Conservation (phyloP, 2,797 vertebrate genomes). For the Lophius americanus region DNA sequence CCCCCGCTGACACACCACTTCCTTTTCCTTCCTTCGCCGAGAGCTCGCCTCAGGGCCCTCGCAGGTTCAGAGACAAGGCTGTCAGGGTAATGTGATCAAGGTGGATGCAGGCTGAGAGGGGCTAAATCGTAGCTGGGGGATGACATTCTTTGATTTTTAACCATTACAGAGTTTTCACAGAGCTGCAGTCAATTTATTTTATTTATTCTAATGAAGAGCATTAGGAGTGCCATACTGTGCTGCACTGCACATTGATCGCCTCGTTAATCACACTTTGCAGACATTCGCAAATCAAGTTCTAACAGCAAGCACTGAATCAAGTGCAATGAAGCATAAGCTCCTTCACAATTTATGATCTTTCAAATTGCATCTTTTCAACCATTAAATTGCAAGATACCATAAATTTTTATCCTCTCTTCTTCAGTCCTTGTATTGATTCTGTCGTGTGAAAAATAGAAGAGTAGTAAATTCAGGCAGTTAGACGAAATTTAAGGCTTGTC, state of each 20-base stretch:
- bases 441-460: slow-evolving; percentile 99
- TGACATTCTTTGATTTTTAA: slow-evolving; percentile 99
- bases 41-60: slow-evolving; percentile 68
- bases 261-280: slow-evolving; percentile 99
- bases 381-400: slow-evolving; percentile 99
- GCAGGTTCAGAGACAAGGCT: slow-evolving; percentile 73
- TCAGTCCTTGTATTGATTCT: slow-evolving; percentile 99
- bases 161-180: slow-evolving; percentile 99
- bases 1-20: slow-evolving; percentile 67
- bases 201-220: slow-evolving; percentile 99
- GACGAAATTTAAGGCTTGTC: slow-evolving; percentile 97
- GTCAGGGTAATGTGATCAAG: slow-evolving; percentile 93
- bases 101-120: slow-evolving; percentile 90
- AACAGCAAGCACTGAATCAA: slow-evolving; percentile 99
- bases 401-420: slow-evolving; percentile 99
- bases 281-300: slow-evolving; percentile 99
- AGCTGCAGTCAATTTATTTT: slow-evolving; percentile 99
- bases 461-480: slow-evolving; percentile 98
- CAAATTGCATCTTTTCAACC: slow-evolving; percentile 99
- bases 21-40: slow-evolving; percentile 57
- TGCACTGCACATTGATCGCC: slow-evolving; percentile 97
- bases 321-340: slow-evolving; percentile 99
- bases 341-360: slow-evolving; percentile 99
- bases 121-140: slow-evolving; percentile 91
- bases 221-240: slow-evolving; percentile 98